Evolutionary conservation across 64 coral and sea anemone species (phyloP).

Genomic region (Dendrophyllia cribrosa): DNA sequence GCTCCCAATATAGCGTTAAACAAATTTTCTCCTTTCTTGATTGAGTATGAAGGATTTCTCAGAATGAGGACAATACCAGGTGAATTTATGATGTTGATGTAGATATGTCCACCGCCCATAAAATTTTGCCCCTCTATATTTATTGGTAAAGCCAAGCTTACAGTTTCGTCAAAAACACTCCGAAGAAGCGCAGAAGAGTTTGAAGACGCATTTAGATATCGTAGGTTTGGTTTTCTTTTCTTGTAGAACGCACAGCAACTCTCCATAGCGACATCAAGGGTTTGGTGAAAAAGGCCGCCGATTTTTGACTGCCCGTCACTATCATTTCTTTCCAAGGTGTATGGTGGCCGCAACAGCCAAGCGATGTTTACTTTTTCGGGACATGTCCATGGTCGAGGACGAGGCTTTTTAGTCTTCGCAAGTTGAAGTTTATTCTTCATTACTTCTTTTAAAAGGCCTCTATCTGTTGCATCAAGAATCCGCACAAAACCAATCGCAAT

Average conservation of each 20-base stretch:
- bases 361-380: neutral
- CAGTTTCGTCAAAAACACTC: neutral
- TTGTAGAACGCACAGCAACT: neutral
- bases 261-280: neutral
- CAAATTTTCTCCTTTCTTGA: neutral
- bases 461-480: too few relatives aligned
- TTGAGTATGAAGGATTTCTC: neutral
- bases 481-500: too few relatives aligned
- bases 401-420: too few relatives aligned
- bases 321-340: neutral
- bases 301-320: neutral
- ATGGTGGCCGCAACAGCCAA: neutral
- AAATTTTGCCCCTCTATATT: neutral
- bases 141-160: neutral
- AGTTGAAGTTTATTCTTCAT: too few relatives aligned
- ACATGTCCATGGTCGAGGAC: too few relatives aligned
- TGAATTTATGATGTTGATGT: neutral
- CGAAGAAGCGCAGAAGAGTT: neutral
- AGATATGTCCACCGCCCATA: neutral
- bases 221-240: neutral
- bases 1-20: neutral
- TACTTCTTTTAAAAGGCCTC: too few relatives aligned
- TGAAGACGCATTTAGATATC: neutral
- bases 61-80: neutral
- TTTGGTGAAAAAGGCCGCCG: neutral